phyloP scores from a whole-genome alignment of 2,888 invertebrate species.

The Callinectes sapidus region DNA sequence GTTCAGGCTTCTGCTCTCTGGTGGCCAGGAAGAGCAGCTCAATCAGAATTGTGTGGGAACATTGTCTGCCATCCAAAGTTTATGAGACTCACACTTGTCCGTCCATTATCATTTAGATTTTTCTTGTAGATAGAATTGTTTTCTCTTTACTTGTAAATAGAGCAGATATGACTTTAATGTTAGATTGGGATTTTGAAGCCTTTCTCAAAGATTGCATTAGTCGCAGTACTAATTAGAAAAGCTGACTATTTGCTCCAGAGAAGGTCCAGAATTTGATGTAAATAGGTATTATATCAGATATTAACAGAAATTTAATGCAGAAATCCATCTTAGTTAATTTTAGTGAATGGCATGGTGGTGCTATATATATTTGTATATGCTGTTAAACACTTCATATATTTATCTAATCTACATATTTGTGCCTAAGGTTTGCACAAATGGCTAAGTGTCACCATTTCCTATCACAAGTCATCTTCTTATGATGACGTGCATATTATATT shows the following conservation, averaged over 20 bases:
- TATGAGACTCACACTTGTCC: neutral
- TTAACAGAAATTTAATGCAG: neutral
- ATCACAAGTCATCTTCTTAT: neutral
- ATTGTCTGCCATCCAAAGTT: neutral
- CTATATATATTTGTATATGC: slow-evolving; percentile 35
- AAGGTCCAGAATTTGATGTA: neutral
- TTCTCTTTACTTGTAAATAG: neutral
- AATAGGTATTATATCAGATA: neutral
- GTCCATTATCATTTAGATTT: neutral
- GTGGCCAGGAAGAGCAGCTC: neutral
- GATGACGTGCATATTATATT: neutral
- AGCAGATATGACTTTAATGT: neutral
- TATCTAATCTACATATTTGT: neutral
- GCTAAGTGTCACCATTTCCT: neutral
- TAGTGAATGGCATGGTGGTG: neutral
- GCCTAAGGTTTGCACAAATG: neutral
- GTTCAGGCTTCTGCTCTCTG: neutral
- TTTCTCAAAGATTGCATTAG: neutral
- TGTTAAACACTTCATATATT: slow-evolving; percentile 28
- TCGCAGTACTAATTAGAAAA: neutral
- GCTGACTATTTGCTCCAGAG: neutral
- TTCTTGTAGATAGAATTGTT: neutral
- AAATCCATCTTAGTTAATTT: neutral
- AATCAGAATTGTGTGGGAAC: neutral
- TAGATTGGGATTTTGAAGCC: neutral